These are phyloP conservation scores for Drosophila kikkawai DNA, from an alignment of 1,140 invertebrate genomes.

Conservation along the genomic window DNA sequence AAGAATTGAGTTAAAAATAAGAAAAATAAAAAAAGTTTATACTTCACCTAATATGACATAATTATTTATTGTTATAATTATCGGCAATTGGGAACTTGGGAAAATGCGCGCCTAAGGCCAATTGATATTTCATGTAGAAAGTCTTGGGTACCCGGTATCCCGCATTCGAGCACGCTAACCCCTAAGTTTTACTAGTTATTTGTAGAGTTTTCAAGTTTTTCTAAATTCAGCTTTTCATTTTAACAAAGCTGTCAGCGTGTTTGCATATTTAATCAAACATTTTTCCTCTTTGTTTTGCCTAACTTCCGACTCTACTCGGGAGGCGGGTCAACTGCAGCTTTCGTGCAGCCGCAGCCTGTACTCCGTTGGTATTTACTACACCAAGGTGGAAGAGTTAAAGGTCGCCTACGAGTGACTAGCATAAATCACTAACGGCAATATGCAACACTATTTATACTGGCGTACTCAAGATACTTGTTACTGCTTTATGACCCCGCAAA, in stretches of 20 bases:
- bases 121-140: too few species aligned
- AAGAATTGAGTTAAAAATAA: too few species aligned
- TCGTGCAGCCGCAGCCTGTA: neutral
- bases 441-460: constrained; percentile 23
- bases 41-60: too few species aligned
- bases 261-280: constrained; percentile 33
- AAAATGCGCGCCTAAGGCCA: too few species aligned
- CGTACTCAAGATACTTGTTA: constrained; percentile 12
- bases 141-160: too few species aligned
- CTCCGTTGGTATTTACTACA: constrained; percentile 18
- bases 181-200: neutral
- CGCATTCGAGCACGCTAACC: too few species aligned
- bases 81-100: too few species aligned
- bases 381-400: neutral
- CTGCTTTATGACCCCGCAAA: constrained; percentile 33
- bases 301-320: constrained; percentile 6
- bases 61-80: too few species aligned
- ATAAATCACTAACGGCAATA: constrained; percentile 27
- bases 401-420: constrained; percentile 18
- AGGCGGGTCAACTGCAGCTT: constrained; percentile 10
- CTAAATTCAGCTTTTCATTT: constrained; percentile 12
- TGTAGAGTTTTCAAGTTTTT: constrained; percentile 7
- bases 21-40: too few species aligned
- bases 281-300: constrained; percentile 22
- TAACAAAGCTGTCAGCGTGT: constrained; percentile 29